Evolutionary conservation across 2,113 vertebrate genomes (phyloP), one percentile per base, ranked within the genome.

Genomic region (Helogale parvula): DNA sequence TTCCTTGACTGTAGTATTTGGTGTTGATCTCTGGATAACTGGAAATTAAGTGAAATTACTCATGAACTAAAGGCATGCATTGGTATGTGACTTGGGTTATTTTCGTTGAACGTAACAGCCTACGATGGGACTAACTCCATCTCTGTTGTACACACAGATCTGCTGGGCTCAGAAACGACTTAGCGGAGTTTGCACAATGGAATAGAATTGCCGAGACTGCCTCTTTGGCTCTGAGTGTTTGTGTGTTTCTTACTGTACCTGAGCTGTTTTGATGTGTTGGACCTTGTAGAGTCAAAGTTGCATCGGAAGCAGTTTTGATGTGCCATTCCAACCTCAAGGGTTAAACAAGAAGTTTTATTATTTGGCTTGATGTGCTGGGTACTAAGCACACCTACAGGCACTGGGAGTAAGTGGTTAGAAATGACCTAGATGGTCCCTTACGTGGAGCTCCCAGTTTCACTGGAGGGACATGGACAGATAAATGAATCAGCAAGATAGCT

Each of bases 11-110:
- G 17, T 74, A 79, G 41, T 29, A 31, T 90, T 96, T 90, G 50
- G 11, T 35, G n/a, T 77, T 79, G 38, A 60, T 87, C 52, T 94
- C 35, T 12, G 2, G 89, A n/a, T 89, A 85, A 63, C 76, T 72
- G 65, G 52, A 89, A 84, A 80, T 91, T 84, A 68, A 66, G 50
- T 84, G 88, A 81, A 74, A 41, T 88, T 57, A 79, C 57, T 93
- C 72, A 31, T 23, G 60, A 89, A 41, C 47, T 3, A 19, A 45
- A 86, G 16, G n/a, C 54, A n/a, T 7, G 0, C 23, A 14, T 82
- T 81, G 17, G 25, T 87, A 5, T 31, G 9, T 66, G 71, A 68
- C 16, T 45, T 2, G 41, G 41, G 2, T 72, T 77, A 27, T 60
- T 95, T 83, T 68, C 31, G 16, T 82, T 90, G 66, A 77, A 57